These are phyloP conservation scores for Azemiops feae DNA, from an alignment of 2,113 vertebrate genomes.

Conservation along the genomic window DNA sequence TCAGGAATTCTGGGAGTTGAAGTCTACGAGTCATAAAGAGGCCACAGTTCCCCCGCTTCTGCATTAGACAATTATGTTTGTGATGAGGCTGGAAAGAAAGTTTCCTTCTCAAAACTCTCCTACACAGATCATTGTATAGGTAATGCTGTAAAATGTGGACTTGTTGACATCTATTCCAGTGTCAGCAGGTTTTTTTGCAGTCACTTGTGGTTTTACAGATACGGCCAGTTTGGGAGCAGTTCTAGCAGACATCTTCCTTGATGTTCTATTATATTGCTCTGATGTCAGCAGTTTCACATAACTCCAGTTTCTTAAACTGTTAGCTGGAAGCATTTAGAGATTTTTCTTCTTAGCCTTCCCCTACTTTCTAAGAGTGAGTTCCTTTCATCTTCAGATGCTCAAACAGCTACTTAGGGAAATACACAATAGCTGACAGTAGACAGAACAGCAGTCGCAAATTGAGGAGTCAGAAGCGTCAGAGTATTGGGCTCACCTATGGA, in stretches of 20 bases:
- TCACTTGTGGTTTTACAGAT: not conserved
- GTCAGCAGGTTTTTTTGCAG: not conserved
- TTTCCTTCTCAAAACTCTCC: not conserved
- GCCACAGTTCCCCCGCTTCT: too few species aligned
- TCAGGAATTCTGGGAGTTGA: too few species aligned
- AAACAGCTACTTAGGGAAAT: not conserved
- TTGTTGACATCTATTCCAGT: not conserved
- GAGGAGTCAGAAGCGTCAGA: not conserved
- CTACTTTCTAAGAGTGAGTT: not conserved
- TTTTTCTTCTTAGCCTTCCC: not conserved
- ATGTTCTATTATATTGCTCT: not conserved
- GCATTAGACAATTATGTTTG: not conserved
- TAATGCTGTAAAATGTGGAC: not conserved
- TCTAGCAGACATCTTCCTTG: not conserved
- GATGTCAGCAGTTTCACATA: not conserved
- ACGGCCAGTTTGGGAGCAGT: not conserved
- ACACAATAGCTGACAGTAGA: not conserved
- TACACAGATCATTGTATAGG: not conserved
- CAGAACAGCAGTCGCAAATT: not conserved
- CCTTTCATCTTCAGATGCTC: not conserved
- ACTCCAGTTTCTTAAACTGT: not conserved
- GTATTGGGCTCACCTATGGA: not conserved
- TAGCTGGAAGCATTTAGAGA: not conserved
- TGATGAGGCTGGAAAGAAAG: not conserved
- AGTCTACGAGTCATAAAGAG: too few species aligned